Percentiles rank a stretch among this genome's conserved stretches.
phyloP scores from a whole-genome alignment of 1,140 invertebrate species.

The Drosophila gunungcola region DNA sequence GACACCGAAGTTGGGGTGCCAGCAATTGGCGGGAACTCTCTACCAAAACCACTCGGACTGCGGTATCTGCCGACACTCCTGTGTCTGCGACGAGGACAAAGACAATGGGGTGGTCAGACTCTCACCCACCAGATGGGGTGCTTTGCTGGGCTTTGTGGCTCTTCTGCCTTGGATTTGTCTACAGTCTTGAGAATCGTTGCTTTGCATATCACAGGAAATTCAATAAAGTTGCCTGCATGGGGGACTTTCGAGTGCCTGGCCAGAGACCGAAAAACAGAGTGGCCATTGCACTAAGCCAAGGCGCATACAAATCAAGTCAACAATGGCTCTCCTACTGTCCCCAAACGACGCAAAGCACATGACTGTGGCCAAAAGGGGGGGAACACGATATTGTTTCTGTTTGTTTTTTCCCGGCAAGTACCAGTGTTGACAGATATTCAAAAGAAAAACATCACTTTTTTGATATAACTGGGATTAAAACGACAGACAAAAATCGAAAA shows the following conservation, averaged over 20 bases:
- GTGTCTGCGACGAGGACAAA: neutral
- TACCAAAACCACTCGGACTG: slow-evolving; percentile 8
- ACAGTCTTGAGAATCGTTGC: slow-evolving; percentile 12
- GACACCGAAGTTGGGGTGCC: slow-evolving; percentile 6
- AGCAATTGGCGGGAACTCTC: slow-evolving; percentile 1
- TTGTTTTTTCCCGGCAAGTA: neutral
- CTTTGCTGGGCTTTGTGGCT: neutral
- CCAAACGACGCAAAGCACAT: slow-evolving; percentile 11
- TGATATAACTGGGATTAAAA: too few relatives aligned
- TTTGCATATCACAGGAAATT: slow-evolving; percentile 42
- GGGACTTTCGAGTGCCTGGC: slow-evolving; percentile 56
- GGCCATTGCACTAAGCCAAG: slow-evolving; percentile 59
- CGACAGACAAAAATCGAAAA: neutral
- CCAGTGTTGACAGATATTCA: slow-evolving; percentile 12
- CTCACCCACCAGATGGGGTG: neutral
- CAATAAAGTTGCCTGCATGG: slow-evolving; percentile 24
- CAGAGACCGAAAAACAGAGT: slow-evolving; percentile 51
- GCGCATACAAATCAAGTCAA: slow-evolving; percentile 73
- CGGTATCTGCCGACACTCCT: slow-evolving; percentile 1
- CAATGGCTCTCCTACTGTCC: slow-evolving; percentile 36
- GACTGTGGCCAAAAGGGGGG: neutral
- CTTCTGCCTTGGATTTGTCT: neutral
- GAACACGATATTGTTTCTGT: slow-evolving; percentile 19
- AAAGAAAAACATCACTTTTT: neutral
- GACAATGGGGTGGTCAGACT: neutral